Evolutionary conservation across 2,113 vertebrate genomes (phyloP).

Genomic region (Pseudorasbora parva): DNA sequence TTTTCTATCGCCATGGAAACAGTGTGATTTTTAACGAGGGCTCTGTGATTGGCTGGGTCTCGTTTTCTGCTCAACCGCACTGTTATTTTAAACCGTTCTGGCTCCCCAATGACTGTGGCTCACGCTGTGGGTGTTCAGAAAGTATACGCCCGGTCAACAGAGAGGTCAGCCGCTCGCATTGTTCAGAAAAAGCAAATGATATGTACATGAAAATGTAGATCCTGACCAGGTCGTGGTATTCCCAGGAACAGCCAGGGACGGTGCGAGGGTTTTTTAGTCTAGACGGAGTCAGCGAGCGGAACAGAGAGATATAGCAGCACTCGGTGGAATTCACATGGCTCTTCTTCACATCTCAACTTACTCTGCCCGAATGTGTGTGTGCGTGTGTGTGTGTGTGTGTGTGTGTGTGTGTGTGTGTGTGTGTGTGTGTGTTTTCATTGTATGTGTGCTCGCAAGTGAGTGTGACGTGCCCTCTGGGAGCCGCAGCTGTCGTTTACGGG

Average conservation of each 20-base stretch:
- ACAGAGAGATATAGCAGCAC: conserved; percentile 42
- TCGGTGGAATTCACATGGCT: conserved; percentile 10
- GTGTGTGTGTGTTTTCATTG: not conserved
- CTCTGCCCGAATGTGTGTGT: not conserved
- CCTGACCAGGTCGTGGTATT: not conserved
- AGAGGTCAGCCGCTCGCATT: not conserved
- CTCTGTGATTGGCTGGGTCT: conserved; percentile 11
- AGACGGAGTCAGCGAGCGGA: conserved; percentile 29
- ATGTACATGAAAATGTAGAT: conserved; percentile 2
- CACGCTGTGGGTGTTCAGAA: conserved; percentile 7
- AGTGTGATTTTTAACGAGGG: conserved; percentile 16
- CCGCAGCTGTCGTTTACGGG: conserved; percentile 10
- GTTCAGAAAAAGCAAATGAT: conserved; percentile 1
- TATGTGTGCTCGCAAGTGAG: not conserved
- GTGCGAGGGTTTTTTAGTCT: not conserved
- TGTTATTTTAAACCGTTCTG: not conserved
- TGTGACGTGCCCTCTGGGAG: not conserved
- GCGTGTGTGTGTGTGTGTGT: not conserved
- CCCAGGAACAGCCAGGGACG: not conserved
- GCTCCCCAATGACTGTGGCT: not conserved
- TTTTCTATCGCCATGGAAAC: conserved; percentile 8
- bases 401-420: conserved; percentile 9
- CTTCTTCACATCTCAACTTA: conserved; percentile 17
- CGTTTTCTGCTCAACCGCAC: not conserved
- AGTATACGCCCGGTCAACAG: too few species aligned